Percentiles rank a stretch among this genome's conserved stretches.
These are phyloP conservation scores for Otus sunia DNA, from an alignment of 2,113 vertebrate species.

Conservation along the genomic window DNA sequence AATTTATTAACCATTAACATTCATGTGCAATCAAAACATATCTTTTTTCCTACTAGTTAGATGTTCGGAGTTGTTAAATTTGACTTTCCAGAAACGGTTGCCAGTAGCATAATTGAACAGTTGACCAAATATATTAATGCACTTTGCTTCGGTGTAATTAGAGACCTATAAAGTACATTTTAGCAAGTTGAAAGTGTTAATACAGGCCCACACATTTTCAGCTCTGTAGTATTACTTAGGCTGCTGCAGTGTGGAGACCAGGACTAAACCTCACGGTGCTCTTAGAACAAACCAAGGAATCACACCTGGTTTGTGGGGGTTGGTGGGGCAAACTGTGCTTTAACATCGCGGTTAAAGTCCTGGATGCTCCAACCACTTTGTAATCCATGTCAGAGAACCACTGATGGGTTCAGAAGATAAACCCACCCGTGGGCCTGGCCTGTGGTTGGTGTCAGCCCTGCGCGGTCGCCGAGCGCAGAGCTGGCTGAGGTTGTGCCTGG, in stretches of 20 bases:
- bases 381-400: neutral
- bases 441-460: no score
- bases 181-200: neutral
- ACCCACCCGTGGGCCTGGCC: neutral
- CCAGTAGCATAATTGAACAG: constrained; percentile 20
- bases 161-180: neutral
- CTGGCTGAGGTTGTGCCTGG: neutral
- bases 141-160: neutral
- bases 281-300: neutral
- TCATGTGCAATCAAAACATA: neutral
- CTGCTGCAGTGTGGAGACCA: neutral
- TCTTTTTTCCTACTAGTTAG: neutral
- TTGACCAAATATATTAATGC: constrained; percentile 4
- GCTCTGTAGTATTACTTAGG: neutral
- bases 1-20: neutral
- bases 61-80: neutral
- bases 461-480: accelerated
- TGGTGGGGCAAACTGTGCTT: neutral
- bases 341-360: neutral
- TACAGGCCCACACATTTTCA: neutral
- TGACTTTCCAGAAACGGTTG: constrained; percentile 20
- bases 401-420: neutral
- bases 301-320: neutral
- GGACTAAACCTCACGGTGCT: neutral
- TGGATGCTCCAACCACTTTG: neutral